Evolutionary conservation across 2,797 vertebrate species (phyloP).

Genomic region (Fistularia tabacaria): DNA sequence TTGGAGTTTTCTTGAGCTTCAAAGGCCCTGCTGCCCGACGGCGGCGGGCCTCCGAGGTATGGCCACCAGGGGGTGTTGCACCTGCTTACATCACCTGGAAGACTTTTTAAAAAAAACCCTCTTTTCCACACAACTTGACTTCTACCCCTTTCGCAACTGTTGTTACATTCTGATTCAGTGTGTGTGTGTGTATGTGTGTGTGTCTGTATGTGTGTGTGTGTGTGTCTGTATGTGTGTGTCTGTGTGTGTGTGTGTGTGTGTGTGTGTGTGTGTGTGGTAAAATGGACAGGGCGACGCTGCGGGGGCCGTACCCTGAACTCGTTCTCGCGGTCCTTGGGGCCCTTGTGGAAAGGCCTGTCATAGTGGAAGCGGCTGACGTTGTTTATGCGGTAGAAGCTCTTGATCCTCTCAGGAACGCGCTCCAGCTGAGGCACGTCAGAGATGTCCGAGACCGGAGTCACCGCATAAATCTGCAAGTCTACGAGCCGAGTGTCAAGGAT

Average conservation of each 20-base stretch:
- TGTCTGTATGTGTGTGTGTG: slow-evolving; percentile 2
- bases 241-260: no score
- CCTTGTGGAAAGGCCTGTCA: slow-evolving; percentile 97
- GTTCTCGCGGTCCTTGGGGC: slow-evolving; percentile 95
- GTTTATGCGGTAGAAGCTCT: slow-evolving; percentile 98
- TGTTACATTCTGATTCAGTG: background rate
- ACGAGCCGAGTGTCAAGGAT: slow-evolving; percentile 78
- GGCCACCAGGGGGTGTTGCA: slow-evolving; percentile 26
- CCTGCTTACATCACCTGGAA: slow-evolving; percentile 14
- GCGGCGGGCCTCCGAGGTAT: background rate
- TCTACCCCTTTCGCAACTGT: slow-evolving; percentile 1
- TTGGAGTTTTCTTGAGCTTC: background rate
- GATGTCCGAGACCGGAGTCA: slow-evolving; percentile 93
- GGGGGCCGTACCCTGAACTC: slow-evolving; percentile 89
- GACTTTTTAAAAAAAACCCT: slow-evolving; percentile 9
- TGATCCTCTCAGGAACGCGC: slow-evolving; percentile 95
- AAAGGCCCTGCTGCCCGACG: slow-evolving; percentile 1
- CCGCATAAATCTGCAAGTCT: slow-evolving; percentile 99
- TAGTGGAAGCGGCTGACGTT: slow-evolving; percentile 96
- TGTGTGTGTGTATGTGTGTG: background rate
- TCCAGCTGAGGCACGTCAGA: slow-evolving; percentile 94
- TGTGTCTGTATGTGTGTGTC: slow-evolving; percentile 3
- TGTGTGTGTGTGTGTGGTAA: slow-evolving; percentile 16
- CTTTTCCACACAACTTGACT: slow-evolving; percentile 7
- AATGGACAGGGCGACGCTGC: slow-evolving; percentile 11